phyloP scores from a whole-genome alignment of 2,797 vertebrate species.

The Semaprochilodus insignis region DNA sequence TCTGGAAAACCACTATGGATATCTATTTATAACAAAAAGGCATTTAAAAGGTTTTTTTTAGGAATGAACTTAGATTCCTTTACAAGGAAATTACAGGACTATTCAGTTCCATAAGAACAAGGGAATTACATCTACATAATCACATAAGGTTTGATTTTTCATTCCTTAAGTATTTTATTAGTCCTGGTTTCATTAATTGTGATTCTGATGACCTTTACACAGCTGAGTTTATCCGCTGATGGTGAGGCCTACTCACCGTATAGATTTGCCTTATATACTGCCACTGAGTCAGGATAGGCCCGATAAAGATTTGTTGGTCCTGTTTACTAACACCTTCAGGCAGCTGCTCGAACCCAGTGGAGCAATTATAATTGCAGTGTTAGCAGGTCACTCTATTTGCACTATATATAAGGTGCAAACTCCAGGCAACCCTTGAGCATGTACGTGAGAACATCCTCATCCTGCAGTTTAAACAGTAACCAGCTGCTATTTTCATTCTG shows the following conservation, averaged over 20 bases:
- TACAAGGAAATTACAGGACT: not conserved
- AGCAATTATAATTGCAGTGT: constrained; percentile 51
- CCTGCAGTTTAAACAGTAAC: constrained; percentile 72
- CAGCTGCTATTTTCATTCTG: constrained; percentile 80
- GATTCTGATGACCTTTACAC: not conserved
- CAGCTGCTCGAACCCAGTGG: constrained; percentile 27
- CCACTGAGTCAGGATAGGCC: not conserved
- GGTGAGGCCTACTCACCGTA: not conserved
- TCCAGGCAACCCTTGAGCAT: constrained; percentile 50
- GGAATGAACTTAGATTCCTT: not conserved
- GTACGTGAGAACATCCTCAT: constrained; percentile 82
- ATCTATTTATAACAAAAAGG: not conserved
- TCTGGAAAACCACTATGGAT: not conserved
- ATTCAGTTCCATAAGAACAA: no score
- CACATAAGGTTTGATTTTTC: no score
- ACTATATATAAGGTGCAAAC: constrained; percentile 42
- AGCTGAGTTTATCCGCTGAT: not conserved
- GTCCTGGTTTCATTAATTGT: not conserved
- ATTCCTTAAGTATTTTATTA: not conserved
- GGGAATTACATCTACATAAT: no score
- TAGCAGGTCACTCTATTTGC: constrained; percentile 52
- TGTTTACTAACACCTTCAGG: constrained; percentile 31
- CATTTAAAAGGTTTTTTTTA: not conserved
- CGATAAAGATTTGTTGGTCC: not conserved
- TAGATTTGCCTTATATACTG: constrained; percentile 4